Base-by-base conservation (phyloP, 2,113 vertebrate species). In the Pedionomus torquatus region DNA sequence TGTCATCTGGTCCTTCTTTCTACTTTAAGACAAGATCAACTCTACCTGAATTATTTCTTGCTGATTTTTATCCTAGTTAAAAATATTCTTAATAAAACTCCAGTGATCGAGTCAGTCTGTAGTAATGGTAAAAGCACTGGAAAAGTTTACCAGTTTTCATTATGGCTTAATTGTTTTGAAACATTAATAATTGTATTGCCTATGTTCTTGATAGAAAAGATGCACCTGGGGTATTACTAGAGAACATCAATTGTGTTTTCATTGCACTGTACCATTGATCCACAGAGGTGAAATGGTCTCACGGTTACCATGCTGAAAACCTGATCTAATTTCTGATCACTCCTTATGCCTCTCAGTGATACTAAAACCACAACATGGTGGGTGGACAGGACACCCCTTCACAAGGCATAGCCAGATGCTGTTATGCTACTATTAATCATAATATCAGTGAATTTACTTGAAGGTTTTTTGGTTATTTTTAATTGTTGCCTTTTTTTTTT, bases 101-200 rank as follows among this genome's bases (percentile, higher is more conserved):
- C 31, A 72, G 58, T 65, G 63, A 37, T 39, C 17, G 24, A 90
- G 18, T 64, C 35, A 63, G 18, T 37, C 55, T 77, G 43, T 14
- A 69, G 44, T 35, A 68, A 64, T 31, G 26, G 20, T 54, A 88
- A 57, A 89, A 89, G 17, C 10, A 43, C 8, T 68, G 21, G 17
- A 16, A 75, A 93, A 91, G 14, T 58, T 95, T 72, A 92, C 25
- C 35, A n/a, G 24, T 82, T 91, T 96, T 95, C 57, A 68, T 92
- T 92, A 81, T 33, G 7, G 8, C 26, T 84, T 92, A 85, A 83
- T 83, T 89, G 66, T 81, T 86, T 91, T 78, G 75, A 76, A 94
- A 90, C 6, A 9, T 88, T 75, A 88, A 91, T 86, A 51, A 93
- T 91, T 84, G 52, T 71, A 70, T 86, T 83, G n/a, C n/a, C 58